Evolutionary conservation across 2,113 vertebrate genomes (phyloP), one percentile per base, ranked within the genome.

Genomic region (Gadus macrocephalus): DNA sequence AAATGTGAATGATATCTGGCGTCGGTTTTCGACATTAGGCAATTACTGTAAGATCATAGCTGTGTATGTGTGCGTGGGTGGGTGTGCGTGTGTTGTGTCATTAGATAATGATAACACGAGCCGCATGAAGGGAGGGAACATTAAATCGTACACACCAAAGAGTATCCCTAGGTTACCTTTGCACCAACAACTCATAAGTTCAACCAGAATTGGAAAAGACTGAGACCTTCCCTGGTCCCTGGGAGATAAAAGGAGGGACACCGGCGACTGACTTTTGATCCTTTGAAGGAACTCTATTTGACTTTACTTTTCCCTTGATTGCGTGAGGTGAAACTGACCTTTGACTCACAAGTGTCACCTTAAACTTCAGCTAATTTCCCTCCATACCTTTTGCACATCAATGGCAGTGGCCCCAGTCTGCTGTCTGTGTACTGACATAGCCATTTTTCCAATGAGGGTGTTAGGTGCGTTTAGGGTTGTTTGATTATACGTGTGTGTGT

Each of bases 311-410:
- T 64, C 31, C 62, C 62, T 66, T 20, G 0, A 25, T 62, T 55
- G 53, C 63, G 72, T 4, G 42, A 79, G 35, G 67, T 27, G 49
- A 56, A 69, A 79, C 85, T 87, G 85, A 86, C 85, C 87, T 87
- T 83, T 83, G 78, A 78, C 76, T 62, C 15, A n/a, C 5, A 68
- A 3, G 75, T 0, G 53, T 75, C 77, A 74, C 83, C 74, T 79
- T 83, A 55, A 77, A 78, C 76, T 80, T 78, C 68, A 31, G 77
- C 66, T 81, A 64, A 79, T 85, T 83, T 49, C 42, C 42, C 42
- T 9, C 42, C 42, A 2, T 49, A 49, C 42, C 42, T 49, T 83
- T 71, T 66, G n/a, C 55, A 58, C 15, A 58, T 58, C 55, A 58
- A 58, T 14, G 55, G 15, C 16, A 3, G 55, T 1, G 55, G 55